Percentiles rank a stretch among this genome's conserved stretches.
Evolutionary conservation across 2,797 vertebrate species (phyloP).

Genomic region (Melanotaenia parkinsoni): DNA sequence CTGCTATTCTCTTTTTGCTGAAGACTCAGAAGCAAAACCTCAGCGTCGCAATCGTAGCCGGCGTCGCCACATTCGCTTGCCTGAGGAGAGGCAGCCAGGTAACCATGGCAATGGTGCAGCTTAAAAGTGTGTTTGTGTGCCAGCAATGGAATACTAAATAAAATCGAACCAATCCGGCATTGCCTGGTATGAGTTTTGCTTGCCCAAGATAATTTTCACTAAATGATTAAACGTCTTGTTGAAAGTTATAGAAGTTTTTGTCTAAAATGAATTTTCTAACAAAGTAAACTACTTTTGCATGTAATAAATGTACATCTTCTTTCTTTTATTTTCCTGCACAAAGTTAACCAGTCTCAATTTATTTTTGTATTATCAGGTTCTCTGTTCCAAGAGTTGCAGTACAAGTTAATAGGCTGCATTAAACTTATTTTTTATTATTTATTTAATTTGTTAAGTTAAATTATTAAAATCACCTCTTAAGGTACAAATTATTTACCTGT

Average conservation of each 20-base stretch:
- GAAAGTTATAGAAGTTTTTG: neutral
- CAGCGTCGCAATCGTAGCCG: conserved; percentile 98
- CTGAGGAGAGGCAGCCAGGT: conserved; percentile 99
- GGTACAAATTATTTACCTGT: neutral
- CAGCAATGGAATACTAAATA: conserved; percentile 29
- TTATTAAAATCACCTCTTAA: neutral
- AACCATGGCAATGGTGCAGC: conserved; percentile 77
- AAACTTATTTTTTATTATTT: neutral
- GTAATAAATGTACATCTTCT: neutral
- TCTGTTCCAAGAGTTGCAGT: neutral
- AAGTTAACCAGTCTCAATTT: neutral
- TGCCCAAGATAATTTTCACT: conserved; percentile 1
- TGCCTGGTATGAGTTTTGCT: neutral
- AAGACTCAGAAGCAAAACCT: conserved; percentile 94
- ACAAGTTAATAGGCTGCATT: neutral
- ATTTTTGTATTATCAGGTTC: neutral
- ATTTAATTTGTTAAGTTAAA: neutral
- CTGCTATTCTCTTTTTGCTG: conserved; percentile 55
- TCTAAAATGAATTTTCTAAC: conserved; percentile 18
- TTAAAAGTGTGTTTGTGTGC: conserved; percentile 31
- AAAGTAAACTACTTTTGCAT: neutral
- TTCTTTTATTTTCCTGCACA: neutral
- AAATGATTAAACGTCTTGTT: neutral
- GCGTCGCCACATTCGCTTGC: conserved; percentile 91
- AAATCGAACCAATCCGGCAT: neutral